Conservation (phyloP, 2,797 vertebrate species). For the Pangasius larnaudii region DNA sequence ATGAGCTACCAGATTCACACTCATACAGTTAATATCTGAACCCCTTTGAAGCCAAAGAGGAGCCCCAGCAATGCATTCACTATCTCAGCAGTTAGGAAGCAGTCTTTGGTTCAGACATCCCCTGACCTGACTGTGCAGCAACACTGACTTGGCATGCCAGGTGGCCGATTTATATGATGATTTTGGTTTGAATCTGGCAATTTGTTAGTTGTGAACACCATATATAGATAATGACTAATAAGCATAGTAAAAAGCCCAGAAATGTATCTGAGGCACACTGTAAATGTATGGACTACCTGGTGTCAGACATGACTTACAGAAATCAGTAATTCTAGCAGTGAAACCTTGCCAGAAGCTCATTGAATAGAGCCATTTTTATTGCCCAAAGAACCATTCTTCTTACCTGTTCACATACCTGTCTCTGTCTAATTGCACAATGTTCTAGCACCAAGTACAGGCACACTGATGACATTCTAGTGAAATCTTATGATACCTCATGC, state of each 20-base stretch:
- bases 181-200: not conserved
- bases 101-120: not conserved
- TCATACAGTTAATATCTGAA: not conserved
- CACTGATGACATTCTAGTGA: not conserved
- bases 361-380: no score
- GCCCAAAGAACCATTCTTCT: no score
- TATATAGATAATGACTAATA: not conserved
- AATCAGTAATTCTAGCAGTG: no score
- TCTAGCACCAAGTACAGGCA: not conserved
- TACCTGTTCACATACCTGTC: not conserved
- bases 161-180: not conserved
- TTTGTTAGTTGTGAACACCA: no score
- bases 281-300: not conserved
- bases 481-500: not conserved
- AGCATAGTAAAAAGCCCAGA: no score
- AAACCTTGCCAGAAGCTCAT: no score
- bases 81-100: not conserved
- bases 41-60: not conserved
- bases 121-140: not conserved
- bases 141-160: not conserved
- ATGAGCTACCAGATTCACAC: not conserved
- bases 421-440: not conserved
- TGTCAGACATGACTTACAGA: no score
- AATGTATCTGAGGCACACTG: no score
- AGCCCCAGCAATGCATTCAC: not conserved